Evolutionary conservation across 2,113 vertebrate genomes (phyloP).

Genomic region (Scatophagus argus): DNA sequence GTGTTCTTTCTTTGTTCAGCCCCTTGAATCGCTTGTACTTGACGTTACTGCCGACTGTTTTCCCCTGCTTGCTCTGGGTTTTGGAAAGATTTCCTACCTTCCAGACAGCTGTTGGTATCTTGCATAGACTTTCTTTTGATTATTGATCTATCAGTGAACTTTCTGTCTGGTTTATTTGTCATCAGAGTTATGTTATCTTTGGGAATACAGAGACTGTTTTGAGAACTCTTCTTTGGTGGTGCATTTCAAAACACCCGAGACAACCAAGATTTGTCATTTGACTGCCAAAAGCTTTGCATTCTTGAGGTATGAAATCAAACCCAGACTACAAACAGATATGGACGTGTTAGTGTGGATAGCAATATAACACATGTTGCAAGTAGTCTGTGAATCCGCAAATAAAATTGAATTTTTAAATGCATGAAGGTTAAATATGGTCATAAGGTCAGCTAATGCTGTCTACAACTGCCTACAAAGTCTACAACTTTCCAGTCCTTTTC

Average conservation of each 20-base stretch:
- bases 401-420: background rate
- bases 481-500: background rate
- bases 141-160: background rate
- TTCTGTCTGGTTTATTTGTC: slow-evolving; percentile 1
- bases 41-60: background rate
- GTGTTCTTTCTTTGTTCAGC: background rate
- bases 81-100: background rate
- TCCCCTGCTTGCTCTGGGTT: background rate
- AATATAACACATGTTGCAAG: too few species aligned
- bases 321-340: background rate
- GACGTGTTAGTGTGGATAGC: background rate
- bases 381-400: too few species aligned
- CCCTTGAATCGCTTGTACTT: background rate
- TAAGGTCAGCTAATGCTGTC: background rate
- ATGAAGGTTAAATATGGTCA: background rate
- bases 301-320: background rate
- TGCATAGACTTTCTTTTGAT: slow-evolving; percentile 13
- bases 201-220: slow-evolving; percentile 8
- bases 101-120: background rate
- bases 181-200: background rate
- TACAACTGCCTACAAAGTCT: background rate
- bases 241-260: background rate
- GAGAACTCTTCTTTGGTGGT: background rate
- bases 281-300: background rate
- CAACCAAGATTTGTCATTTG: background rate